Percentiles rank a stretch among this genome's conserved stretches.
These are phyloP conservation scores for Cantharis flavilabris DNA, from an alignment of 2,888 invertebrate species.

Conservation along the genomic window DNA sequence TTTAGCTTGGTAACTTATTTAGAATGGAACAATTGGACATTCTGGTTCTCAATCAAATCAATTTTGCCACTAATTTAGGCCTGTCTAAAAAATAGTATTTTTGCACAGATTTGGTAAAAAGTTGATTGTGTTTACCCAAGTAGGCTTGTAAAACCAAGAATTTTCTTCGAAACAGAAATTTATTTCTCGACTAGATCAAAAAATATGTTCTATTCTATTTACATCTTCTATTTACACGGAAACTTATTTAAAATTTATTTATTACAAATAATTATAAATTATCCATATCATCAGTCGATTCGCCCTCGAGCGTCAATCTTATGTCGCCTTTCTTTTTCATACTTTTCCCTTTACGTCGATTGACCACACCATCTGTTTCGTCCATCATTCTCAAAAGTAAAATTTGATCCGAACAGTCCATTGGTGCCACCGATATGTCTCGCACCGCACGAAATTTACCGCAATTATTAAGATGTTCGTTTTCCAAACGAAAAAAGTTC, in stretches of 20 bases:
- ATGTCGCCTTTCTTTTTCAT: slow-evolving; percentile 48
- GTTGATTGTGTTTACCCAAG: too few species aligned
- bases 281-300: slow-evolving; percentile 55
- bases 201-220: not conserved
- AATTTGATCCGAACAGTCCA: slow-evolving; percentile 91
- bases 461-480: slow-evolving; percentile 99
- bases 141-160: too few species aligned
- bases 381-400: slow-evolving; percentile 95
- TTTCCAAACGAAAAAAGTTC: slow-evolving; percentile 99
- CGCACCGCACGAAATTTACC: slow-evolving; percentile 98
- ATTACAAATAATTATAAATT: slow-evolving; percentile 5
- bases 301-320: slow-evolving; percentile 48
- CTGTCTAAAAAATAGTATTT: too few species aligned
- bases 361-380: slow-evolving; percentile 83
- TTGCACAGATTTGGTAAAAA: too few species aligned
- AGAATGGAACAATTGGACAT: too few species aligned
- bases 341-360: slow-evolving; percentile 63
- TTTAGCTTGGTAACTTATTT: too few species aligned
- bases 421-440: slow-evolving; percentile 94
- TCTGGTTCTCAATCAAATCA: too few species aligned
- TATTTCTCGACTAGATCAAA: not conserved
- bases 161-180: not conserved
- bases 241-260: not conserved
- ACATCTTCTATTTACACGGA: not conserved
- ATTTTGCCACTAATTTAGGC: too few species aligned